A percentile compares a stretch with the other conserved stretches of the same genome.
Conservation (phyloP, 2,888 invertebrate species). For the Trissonchulus latispiculum region DNA sequence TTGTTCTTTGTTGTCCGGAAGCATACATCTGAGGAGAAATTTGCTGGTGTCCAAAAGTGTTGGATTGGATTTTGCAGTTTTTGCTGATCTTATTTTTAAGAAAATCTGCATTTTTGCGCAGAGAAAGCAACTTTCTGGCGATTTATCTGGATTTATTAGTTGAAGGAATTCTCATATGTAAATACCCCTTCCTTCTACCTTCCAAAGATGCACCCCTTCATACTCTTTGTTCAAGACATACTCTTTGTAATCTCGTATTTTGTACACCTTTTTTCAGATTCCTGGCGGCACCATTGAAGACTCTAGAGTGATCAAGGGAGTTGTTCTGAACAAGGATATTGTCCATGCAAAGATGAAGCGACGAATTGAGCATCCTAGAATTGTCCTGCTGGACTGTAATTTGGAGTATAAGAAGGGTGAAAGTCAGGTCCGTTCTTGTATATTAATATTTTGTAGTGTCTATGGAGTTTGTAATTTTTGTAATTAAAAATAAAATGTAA, state of each 20-base stretch:
- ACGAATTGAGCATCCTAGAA: slow-evolving; percentile 85
- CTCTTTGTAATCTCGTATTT: not conserved
- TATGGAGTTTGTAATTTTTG: not conserved
- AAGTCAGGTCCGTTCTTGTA: slow-evolving; percentile 57
- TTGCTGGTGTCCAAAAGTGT: no score
- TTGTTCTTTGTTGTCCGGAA: no score
- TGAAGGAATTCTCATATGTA: no score
- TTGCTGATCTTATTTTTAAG: not conserved
- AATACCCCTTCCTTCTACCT: no score
- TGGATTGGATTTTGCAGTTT: slow-evolving; percentile 7
- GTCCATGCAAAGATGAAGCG: slow-evolving; percentile 95
- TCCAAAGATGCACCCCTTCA: no score
- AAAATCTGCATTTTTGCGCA: not conserved
- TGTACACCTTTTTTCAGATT: slow-evolving; percentile 51
- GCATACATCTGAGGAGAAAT: no score
- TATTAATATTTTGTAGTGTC: not conserved
- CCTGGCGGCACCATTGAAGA: slow-evolving; percentile 94
- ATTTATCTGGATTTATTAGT: no score
- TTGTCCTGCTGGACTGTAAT: slow-evolving; percentile 83
- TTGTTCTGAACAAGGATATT: slow-evolving; percentile 98
- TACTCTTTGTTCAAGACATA: no score
- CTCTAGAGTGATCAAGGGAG: slow-evolving; percentile 77
- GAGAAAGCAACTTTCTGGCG: no score
- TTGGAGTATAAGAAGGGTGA: slow-evolving; percentile 99
- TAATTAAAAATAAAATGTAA: slow-evolving; percentile 30